phyloP scores from a whole-genome alignment of 2,888 invertebrate species.

The Cylindroiulus punctatus region DNA sequence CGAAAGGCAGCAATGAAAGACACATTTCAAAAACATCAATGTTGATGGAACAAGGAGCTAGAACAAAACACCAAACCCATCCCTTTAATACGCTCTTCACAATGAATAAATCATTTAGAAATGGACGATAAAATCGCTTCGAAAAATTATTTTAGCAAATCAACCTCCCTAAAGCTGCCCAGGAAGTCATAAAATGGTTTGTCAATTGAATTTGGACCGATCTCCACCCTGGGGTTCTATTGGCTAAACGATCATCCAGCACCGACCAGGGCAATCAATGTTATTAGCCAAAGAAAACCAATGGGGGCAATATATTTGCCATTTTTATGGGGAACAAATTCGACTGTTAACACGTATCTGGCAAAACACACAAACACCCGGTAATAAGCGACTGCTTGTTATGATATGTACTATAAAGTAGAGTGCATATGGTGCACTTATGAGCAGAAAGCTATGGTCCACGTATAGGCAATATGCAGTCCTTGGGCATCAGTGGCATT shows the following conservation, averaged over 20 bases:
- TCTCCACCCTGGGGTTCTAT: constrained; percentile 4
- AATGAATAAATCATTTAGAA: neutral
- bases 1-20: too few relatives aligned
- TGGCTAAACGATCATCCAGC: neutral
- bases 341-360: constrained; percentile 36
- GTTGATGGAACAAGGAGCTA: too few relatives aligned
- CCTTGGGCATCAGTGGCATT: neutral
- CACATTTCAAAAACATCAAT: too few relatives aligned
- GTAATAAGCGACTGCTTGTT: constrained; percentile 40
- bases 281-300: neutral
- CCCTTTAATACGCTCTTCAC: too few relatives aligned
- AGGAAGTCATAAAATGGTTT: neutral
- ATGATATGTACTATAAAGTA: constrained; percentile 39
- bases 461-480: neutral
- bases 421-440: constrained; percentile 6
- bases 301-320: neutral
- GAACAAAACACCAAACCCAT: too few relatives aligned
- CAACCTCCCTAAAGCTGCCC: neutral
- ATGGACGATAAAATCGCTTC: neutral
- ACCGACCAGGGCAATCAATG: neutral
- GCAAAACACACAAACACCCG: constrained; percentile 40
- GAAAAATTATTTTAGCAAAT: neutral
- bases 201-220: constrained; percentile 1
- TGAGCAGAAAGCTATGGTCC: neutral
- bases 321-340: constrained; percentile 35